Percentiles rank a stretch among this genome's conserved stretches.
Evolutionary conservation across 1,140 invertebrate genomes (phyloP).

Genomic region (Monomorium pharaonis): DNA sequence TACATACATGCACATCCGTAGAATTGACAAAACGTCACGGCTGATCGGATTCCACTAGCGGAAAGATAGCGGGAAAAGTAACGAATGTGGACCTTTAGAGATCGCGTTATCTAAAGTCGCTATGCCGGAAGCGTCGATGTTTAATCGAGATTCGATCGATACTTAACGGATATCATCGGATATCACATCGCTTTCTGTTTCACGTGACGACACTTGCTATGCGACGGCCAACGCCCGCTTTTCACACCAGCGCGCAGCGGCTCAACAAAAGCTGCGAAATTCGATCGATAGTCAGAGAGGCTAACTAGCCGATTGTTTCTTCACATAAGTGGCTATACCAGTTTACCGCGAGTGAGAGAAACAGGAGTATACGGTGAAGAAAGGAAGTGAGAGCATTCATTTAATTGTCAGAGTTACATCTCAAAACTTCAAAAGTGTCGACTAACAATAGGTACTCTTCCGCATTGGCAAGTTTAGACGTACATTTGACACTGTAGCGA

Average conservation of each 20-base stretch:
- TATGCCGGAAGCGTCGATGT: not conserved
- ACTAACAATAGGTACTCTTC: not conserved
- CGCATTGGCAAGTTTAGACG: slow-evolving; percentile 4
- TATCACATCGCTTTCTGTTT: not conserved
- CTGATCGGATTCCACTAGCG: not conserved
- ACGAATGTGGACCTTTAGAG: not conserved
- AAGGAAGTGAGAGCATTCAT: slow-evolving; percentile 14
- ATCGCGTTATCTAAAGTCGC: slow-evolving; percentile 18
- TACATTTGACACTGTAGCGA: not conserved
- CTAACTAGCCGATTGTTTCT: slow-evolving; percentile 67
- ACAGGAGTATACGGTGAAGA: not conserved
- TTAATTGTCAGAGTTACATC: slow-evolving; percentile 6
- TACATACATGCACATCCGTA: not conserved
- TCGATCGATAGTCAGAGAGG: slow-evolving; percentile 68
- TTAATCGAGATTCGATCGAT: not conserved
- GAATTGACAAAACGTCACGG: slow-evolving; percentile 2
- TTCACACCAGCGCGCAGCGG: slow-evolving; percentile 11
- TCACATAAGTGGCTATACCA: slow-evolving; percentile 41
- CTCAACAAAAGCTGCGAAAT: slow-evolving; percentile 58
- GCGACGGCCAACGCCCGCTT: slow-evolving; percentile 66
- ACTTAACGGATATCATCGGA: not conserved
- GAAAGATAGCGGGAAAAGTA: not conserved
- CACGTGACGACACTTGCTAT: slow-evolving; percentile 16
- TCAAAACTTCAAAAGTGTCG: slow-evolving; percentile 26
- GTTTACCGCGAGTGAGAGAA: slow-evolving; percentile 33